Conservation (phyloP, 2,113 vertebrate species). For the Asarcornis scutulata region DNA sequence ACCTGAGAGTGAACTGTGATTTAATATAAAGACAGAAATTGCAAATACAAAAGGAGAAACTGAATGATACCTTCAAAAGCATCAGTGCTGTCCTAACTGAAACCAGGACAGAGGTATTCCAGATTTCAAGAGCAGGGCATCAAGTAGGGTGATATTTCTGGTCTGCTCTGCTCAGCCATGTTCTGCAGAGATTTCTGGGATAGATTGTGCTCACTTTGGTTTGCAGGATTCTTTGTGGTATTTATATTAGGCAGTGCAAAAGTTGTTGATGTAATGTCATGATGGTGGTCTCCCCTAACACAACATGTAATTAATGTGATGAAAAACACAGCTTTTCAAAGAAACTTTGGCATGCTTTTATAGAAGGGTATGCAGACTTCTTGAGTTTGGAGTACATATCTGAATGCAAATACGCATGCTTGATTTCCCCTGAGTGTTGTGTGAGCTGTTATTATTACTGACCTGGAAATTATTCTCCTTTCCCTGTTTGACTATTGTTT, state of each 20-base stretch:
- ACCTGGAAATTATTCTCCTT: slow-evolving; percentile 69
- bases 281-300: slow-evolving; percentile 45
- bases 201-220: not conserved
- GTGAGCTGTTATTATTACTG: slow-evolving; percentile 63
- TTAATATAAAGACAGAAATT: not conserved
- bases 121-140: not conserved
- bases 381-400: slow-evolving; percentile 4
- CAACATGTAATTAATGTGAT: slow-evolving; percentile 58
- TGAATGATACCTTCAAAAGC: not conserved
- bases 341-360: slow-evolving; percentile 29
- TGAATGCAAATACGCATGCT: slow-evolving; percentile 44
- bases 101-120: not conserved
- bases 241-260: slow-evolving; percentile 10
- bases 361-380: not conserved
- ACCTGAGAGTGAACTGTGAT: not conserved
- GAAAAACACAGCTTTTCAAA: slow-evolving; percentile 54
- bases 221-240: slow-evolving; percentile 11
- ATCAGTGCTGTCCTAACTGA: not conserved
- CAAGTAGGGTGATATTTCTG: not conserved
- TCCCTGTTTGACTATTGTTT: slow-evolving; percentile 55
- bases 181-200: not conserved
- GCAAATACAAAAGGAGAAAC: not conserved
- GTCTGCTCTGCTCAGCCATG: not conserved
- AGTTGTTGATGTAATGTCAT: slow-evolving; percentile 30
- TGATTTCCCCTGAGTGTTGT: slow-evolving; percentile 64